phyloP scores from a whole-genome alignment of 2,888 invertebrate species.

The Drosophila meridionalis region DNA sequence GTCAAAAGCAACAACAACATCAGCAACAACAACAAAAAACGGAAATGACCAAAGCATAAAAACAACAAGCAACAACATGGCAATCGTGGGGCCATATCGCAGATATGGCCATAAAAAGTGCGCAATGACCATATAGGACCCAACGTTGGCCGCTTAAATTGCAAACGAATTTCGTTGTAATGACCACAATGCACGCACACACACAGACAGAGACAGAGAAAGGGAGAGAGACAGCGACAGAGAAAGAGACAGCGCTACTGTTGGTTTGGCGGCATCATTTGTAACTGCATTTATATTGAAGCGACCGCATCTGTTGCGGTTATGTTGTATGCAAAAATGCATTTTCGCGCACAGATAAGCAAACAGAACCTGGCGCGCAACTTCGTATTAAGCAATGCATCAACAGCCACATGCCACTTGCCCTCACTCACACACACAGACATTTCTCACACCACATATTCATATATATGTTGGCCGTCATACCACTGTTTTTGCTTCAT shows the following conservation, averaged over 20 bases:
- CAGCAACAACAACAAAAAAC: slow-evolving; percentile 61
- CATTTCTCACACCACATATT: background rate
- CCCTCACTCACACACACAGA: background rate
- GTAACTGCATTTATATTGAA: slow-evolving; percentile 81
- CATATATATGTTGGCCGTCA: background rate
- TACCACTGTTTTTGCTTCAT: slow-evolving; percentile 58
- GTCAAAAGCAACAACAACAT: slow-evolving; percentile 44
- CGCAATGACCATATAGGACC: slow-evolving; percentile 20
- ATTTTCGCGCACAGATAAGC: slow-evolving; percentile 81
- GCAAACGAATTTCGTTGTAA: slow-evolving; percentile 77
- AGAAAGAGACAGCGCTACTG: slow-evolving; percentile 1
- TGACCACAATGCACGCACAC: slow-evolving; percentile 65
- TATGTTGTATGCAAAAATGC: slow-evolving; percentile 81
- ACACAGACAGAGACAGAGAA: slow-evolving; percentile 9
- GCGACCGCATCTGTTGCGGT: slow-evolving; percentile 81
- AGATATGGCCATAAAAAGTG: slow-evolving; percentile 64
- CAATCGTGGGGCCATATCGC: slow-evolving; percentile 31
- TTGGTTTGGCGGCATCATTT: slow-evolving; percentile 61
- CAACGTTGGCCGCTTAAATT: slow-evolving; percentile 55
- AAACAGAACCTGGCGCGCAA: slow-evolving; percentile 42
- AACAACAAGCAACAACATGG: slow-evolving; percentile 55
- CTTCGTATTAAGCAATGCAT: slow-evolving; percentile 65
- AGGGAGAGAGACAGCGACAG: slow-evolving; percentile 3
- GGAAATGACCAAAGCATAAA: slow-evolving; percentile 77
- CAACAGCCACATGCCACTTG: slow-evolving; percentile 40